Evolutionary conservation across 2,113 vertebrate species (phyloP).

Genomic region (Talpa occidentalis): DNA sequence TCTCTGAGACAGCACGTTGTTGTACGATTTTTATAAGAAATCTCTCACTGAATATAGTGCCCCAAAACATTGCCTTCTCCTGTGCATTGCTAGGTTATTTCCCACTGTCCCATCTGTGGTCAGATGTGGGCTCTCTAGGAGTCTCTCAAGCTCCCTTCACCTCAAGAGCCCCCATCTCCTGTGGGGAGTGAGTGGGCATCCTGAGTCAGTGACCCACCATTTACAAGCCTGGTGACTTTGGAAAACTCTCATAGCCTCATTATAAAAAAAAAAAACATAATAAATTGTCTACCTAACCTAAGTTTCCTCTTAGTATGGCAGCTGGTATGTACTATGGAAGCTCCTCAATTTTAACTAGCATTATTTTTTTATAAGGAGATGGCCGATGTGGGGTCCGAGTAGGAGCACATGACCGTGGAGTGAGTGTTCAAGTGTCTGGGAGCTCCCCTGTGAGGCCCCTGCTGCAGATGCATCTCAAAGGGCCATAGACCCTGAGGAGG

Average conservation of each 20-base stretch:
- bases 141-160: neutral
- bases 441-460: neutral
- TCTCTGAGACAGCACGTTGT: too few relatives aligned
- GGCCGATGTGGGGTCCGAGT: rapidly evolving
- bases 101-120: neutral
- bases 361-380: neutral
- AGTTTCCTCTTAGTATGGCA: neutral
- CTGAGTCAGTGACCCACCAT: neutral
- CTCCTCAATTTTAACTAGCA: neutral
- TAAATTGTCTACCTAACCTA: neutral
- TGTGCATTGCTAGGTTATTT: neutral
- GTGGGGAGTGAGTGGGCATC: too few relatives aligned
- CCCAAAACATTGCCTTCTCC: neutral
- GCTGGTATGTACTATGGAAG: neutral
- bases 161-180: neutral
- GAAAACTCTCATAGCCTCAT: neutral
- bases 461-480: neutral
- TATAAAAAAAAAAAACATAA: neutral
- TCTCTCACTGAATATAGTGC: neutral
- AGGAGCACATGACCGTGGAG: neutral
- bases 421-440: neutral
- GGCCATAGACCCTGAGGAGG: rapidly evolving
- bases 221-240: neutral
- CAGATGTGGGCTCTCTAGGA: neutral
- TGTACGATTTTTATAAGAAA: neutral